phyloP scores from a whole-genome alignment of 2,113 vertebrate species.

The Chloebia gouldiae region DNA sequence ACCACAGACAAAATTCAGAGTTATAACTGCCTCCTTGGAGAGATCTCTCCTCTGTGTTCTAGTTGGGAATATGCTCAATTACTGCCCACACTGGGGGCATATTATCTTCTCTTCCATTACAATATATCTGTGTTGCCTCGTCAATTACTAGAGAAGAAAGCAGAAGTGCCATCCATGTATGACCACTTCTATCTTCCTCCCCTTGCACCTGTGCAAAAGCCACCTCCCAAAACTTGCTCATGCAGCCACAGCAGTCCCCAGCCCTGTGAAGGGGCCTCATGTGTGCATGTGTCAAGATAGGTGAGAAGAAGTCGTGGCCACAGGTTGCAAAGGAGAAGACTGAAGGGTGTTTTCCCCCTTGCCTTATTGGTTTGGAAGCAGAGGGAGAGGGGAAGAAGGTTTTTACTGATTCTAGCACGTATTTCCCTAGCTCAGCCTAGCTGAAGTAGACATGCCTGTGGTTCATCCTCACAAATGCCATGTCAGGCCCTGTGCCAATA shows the following conservation, averaged over 20 bases:
- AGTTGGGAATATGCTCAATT: not conserved
- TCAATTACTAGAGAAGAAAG: not conserved
- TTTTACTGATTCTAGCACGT: not conserved
- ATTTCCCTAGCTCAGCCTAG: not conserved
- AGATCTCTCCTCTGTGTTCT: not conserved
- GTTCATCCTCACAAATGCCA: conserved; percentile 21
- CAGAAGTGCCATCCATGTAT: not conserved
- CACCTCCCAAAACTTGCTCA: rapidly evolving
- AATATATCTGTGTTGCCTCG: rapidly evolving
- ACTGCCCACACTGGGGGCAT: not conserved
- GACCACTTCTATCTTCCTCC: not conserved
- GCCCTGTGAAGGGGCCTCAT: not conserved
- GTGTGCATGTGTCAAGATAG: not conserved
- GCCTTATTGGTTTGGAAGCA: not conserved
- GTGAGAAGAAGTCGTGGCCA: not conserved
- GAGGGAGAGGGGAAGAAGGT: not conserved
- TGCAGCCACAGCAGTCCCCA: rapidly evolving
- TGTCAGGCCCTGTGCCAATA: not conserved
- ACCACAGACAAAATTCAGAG: not conserved
- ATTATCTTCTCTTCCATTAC: not conserved
- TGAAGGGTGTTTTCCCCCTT: not conserved
- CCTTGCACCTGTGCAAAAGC: not conserved
- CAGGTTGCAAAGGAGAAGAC: not conserved
- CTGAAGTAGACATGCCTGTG: not conserved
- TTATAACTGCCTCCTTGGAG: not conserved